Base-by-base conservation (phyloP, 2,888 invertebrate genomes). In the Patella pellucida region DNA sequence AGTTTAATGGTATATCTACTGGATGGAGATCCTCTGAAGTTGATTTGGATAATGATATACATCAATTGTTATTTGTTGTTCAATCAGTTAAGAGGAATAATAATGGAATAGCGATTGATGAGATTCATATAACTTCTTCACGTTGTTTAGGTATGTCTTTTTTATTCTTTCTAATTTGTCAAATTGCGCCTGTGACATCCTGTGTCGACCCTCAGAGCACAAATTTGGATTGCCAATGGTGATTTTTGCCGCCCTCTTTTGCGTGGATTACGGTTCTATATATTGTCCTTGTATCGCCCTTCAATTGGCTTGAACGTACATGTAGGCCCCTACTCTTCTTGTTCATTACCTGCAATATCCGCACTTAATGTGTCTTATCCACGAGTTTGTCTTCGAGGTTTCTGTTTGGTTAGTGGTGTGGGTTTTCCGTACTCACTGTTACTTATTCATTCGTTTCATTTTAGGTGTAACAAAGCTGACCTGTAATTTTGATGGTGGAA, bases 81-180 rank as follows among this genome's bases (percentile, higher is more conserved):
- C 41, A 72, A 15, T 68, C 74, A n/a, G 54, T 71, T 2, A 3
- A n/a, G 1, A 52, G 15, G 5, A 75, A 52, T 4, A 56, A 70
- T 11, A 76, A 77, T 23, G 82, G 81, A 5, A 75, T 76, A 19
- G 76, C 70, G 14, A 68, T 76, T n/a, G 76, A 76, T 71, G 76
- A 73, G 19, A 68, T 76, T 2, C 7, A 52, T 5, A 54, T 76
- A 14, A 52, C 27, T 4, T 14, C 23, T 19, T 54, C 71, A 7
- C 50, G 16, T 3, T 77, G 77, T 72, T 54, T 52, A 77, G 69
- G 77, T 77, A 74, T 16, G 51, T n/a, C 9, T 41, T 41, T 9
- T 41, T 41, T 9, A 41, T 41, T 41, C 41, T 41, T 41, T 41
- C 41, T 41, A 41, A 54, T 27, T 52, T 9, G 50, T 15, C 11